Base-by-base conservation (phyloP, 35 echinoderm and acorn worm species). In the Apostichopus californicus region DNA sequence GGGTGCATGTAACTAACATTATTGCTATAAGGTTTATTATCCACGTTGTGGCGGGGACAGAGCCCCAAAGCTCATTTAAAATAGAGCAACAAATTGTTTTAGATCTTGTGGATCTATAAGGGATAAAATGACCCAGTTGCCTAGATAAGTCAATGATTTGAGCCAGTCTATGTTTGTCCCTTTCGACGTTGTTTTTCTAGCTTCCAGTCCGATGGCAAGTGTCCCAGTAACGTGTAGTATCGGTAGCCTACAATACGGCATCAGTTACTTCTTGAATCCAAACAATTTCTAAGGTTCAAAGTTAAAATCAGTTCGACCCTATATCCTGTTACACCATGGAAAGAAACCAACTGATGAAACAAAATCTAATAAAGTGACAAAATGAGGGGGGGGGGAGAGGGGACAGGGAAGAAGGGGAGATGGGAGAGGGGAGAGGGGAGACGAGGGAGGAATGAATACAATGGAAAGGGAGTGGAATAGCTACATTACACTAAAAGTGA, bases 61-160 rank as follows among this genome's bases (percentile, higher is more conserved):
- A 9, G 17, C 34, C 52, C 15, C 5, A 20, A 56, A 83, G 52
- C 24, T n/a, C 5, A 85, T 85, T 59, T 60, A 17, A 21, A 59
- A 85, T 58, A 85, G 55, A 85, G 21, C 14, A 85, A 60, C 81
- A 85, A 85, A 85, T 59, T 85, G 55, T 85, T 56, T 59, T 85
- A 58, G 14, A 59, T 58, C 55, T 85, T 85, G 56, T 6, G 81
- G 22, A 18, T 56, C 6, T 85, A 5, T 1, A 59, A 59, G 55
- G 22, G 17, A 25, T n/a, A 59, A 85, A 59, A 59, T 85, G 81
- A 85, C 81, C 81, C 81, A 85, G 57, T 85, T 85, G 81, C 81
- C 81, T 85, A 85, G 81, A 85, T 85, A 20, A 60, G 81, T 75
- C 71, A 75, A 75, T 18, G 34, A 46, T 46, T 46, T 46, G 63